A percentile compares a stretch with the other conserved stretches of the same genome.
Conservation (phyloP, 1,140 invertebrate species). For the Leptoteleia sp. region DNA sequence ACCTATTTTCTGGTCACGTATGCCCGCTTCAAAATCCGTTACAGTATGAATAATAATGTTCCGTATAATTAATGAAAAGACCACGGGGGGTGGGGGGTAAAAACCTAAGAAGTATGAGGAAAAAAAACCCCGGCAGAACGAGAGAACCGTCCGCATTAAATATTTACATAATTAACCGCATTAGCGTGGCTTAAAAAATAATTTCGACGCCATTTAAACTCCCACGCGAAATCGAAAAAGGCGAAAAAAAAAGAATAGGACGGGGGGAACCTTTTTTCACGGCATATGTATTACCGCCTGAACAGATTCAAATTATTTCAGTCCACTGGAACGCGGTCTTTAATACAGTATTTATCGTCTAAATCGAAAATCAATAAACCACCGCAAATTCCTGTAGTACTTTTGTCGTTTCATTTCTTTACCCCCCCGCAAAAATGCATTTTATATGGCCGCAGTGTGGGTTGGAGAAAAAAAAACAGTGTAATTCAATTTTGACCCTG, state of each 20-base stretch:
- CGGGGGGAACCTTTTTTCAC: too few species aligned
- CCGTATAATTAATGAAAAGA: neutral
- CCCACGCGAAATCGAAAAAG: neutral
- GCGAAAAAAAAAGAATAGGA: conserved; percentile 11
- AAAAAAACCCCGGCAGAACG: too few species aligned
- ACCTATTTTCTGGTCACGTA: too few species aligned
- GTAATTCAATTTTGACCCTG: conserved; percentile 55
- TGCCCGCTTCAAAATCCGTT: too few species aligned
- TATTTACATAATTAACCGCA: conserved; percentile 4
- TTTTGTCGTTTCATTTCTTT: too few species aligned
- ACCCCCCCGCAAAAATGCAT: conserved; percentile 21
- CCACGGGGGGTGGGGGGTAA: too few species aligned
- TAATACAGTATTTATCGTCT: conserved; percentile 30
- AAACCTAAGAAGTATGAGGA: neutral
- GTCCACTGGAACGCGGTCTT: neutral
- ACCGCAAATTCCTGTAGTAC: too few species aligned
- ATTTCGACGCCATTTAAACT: conserved; percentile 1
- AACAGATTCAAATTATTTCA: neutral
- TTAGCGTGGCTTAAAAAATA: neutral
- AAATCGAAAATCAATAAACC: conserved; percentile 49
- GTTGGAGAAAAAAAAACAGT: conserved; percentile 11
- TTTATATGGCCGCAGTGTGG: conserved; percentile 17
- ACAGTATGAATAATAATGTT: neutral
- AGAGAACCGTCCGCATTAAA: neutral
- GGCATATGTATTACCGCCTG: neutral